Evolutionary conservation across 2,797 vertebrate genomes (phyloP).

Genomic region (Schizopygopsis pylzovi): DNA sequence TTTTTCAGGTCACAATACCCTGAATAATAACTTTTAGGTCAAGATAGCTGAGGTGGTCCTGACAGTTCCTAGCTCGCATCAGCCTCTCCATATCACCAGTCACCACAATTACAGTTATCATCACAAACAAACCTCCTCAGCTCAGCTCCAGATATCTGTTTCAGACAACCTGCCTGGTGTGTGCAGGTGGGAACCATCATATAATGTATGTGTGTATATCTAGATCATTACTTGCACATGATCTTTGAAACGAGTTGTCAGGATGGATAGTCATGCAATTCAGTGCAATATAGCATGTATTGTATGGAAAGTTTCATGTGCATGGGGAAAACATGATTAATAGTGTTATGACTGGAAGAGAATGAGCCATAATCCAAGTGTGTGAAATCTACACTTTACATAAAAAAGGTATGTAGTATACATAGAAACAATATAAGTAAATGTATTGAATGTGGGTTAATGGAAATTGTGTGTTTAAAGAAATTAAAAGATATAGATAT

Average conservation of each 20-base stretch:
- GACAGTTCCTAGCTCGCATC: slow-evolving; percentile 57
- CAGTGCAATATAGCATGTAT: not conserved
- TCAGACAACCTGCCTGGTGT: slow-evolving; percentile 72
- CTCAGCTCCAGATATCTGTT: slow-evolving; percentile 62
- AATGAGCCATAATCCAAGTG: not conserved
- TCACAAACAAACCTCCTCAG: slow-evolving; percentile 70
- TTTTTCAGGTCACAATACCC: slow-evolving; percentile 1
- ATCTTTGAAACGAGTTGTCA: not conserved
- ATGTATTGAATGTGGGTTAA: not conserved
- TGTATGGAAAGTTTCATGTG: slow-evolving; percentile 14
- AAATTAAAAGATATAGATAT: not conserved
- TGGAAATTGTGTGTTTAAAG: not conserved
- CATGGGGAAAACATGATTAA: not conserved
- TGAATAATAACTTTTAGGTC: slow-evolving; percentile 30
- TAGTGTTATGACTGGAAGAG: not conserved
- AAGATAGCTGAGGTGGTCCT: slow-evolving; percentile 42
- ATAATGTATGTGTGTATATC: slow-evolving; percentile 24
- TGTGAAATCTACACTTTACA: not conserved
- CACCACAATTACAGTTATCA: slow-evolving; percentile 76
- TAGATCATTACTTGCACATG: not conserved
- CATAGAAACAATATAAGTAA: not conserved
- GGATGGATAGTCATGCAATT: slow-evolving; percentile 27
- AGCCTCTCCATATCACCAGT: slow-evolving; percentile 67
- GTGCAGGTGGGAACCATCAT: slow-evolving; percentile 68
- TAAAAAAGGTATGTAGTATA: not conserved